Evolutionary conservation across 2,113 vertebrate species (phyloP).

Genomic region (Trachemys scripta): DNA sequence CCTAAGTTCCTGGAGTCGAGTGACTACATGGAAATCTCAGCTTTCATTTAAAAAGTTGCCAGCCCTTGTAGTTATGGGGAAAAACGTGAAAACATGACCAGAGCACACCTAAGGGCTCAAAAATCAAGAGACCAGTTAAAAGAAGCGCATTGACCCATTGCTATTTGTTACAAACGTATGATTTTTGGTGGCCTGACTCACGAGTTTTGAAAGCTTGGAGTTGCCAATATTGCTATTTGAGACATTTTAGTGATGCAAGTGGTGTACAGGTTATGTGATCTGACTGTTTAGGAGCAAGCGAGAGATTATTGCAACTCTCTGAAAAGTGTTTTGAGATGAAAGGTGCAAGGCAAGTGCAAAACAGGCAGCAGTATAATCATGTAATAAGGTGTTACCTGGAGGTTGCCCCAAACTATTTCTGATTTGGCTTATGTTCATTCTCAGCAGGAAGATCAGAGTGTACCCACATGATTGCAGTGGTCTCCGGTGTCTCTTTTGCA

Average conservation of each 20-base stretch:
- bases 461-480: neutral
- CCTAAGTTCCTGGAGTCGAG: neutral
- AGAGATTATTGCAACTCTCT: neutral
- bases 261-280: neutral
- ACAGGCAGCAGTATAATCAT: neutral
- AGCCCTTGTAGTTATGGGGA: neutral
- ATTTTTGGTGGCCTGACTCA: neutral
- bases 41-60: neutral
- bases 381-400: neutral
- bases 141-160: neutral
- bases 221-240: neutral
- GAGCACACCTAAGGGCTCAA: neutral
- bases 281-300: neutral
- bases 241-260: neutral
- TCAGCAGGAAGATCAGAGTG: neutral
- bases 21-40: neutral
- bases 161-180: neutral
- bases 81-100: neutral
- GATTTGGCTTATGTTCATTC: conserved; percentile 10
- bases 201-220: neutral
- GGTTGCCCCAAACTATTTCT: neutral
- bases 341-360: neutral
- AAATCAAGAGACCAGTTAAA: neutral
- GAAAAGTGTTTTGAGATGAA: neutral
- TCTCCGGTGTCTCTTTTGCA: neutral